Conservation (phyloP, 2,113 vertebrate genomes). For the Gambusia holbrooki region DNA sequence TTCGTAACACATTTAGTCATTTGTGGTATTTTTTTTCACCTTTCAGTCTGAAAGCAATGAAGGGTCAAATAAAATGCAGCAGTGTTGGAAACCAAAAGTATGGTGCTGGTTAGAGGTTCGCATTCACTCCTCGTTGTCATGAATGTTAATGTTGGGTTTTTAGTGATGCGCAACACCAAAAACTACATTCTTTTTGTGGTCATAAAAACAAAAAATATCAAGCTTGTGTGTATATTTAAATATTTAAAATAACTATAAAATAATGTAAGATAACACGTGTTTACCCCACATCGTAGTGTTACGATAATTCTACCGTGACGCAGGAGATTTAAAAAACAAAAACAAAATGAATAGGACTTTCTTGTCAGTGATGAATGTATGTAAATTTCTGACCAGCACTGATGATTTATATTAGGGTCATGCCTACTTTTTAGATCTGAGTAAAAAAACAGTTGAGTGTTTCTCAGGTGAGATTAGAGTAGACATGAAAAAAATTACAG, state of each 20-base stretch:
- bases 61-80: background rate
- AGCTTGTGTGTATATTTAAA: too few relatives aligned
- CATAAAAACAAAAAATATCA: too few relatives aligned
- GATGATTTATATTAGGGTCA: background rate
- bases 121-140: background rate
- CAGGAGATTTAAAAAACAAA: too few relatives aligned
- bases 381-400: background rate
- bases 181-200: background rate
- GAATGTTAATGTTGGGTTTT: background rate
- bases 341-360: too few relatives aligned
- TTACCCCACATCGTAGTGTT: too few relatives aligned
- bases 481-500: slow-evolving; percentile 11
- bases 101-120: background rate
- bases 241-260: too few relatives aligned
- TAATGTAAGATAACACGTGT: too few relatives aligned
- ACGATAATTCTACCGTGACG: too few relatives aligned
- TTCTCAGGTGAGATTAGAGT: slow-evolving; percentile 55
- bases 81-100: background rate
- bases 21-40: background rate
- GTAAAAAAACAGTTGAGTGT: slow-evolving; percentile 31
- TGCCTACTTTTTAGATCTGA: background rate
- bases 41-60: slow-evolving; percentile 5
- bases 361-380: background rate
- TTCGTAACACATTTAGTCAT: background rate
- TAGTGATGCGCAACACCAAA: background rate